These are phyloP conservation scores for Tetramorium parvispinum DNA, from an alignment of 1,140 invertebrate genomes.

Conservation along the genomic window DNA sequence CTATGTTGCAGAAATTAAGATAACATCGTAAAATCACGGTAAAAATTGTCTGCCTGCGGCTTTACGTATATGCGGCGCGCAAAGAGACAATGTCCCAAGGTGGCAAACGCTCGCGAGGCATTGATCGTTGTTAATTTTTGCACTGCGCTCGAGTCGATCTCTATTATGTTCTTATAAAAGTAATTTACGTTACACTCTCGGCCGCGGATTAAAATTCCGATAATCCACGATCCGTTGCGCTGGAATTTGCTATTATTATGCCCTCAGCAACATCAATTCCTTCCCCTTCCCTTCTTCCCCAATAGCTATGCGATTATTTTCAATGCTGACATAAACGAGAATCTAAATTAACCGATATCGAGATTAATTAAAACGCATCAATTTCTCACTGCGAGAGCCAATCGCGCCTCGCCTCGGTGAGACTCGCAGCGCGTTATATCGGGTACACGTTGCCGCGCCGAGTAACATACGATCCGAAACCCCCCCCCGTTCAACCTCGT, in stretches of 20 bases:
- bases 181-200: constrained; percentile 15
- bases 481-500: background rate
- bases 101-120: background rate
- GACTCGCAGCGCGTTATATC: constrained; percentile 1
- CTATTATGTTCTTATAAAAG: constrained; percentile 42
- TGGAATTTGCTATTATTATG: constrained; percentile 45
- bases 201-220: constrained; percentile 42
- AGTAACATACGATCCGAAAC: background rate
- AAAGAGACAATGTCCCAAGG: background rate
- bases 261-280: constrained; percentile 24
- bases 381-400: constrained; percentile 37
- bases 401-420: constrained; percentile 4
- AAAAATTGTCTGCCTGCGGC: background rate
- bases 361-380: constrained; percentile 52
- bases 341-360: constrained; percentile 57
- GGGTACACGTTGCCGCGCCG: background rate
- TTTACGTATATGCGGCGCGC: background rate
- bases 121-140: background rate
- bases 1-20: background rate
- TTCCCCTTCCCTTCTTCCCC: background rate
- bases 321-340: constrained; percentile 24
- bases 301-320: constrained; percentile 45
- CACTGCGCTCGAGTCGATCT: background rate
- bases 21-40: background rate
- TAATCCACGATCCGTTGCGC: constrained; percentile 35